These are phyloP conservation scores for Drosophila pachea DNA, from an alignment of 1,140 invertebrate species.

Conservation along the genomic window DNA sequence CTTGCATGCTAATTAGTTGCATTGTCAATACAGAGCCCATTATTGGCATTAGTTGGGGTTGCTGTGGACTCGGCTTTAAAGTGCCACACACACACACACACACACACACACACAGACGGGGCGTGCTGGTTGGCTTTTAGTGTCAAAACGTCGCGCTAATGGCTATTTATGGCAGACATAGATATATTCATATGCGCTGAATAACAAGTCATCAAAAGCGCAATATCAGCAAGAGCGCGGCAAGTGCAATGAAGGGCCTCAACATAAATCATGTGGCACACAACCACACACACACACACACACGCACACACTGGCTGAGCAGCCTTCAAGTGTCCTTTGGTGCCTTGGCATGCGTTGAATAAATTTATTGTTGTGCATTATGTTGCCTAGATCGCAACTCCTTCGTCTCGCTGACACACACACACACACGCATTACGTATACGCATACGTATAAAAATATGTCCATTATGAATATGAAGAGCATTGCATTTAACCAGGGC, in stretches of 20 bases:
- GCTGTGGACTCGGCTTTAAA: constrained; percentile 17
- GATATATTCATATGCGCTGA: constrained; percentile 5
- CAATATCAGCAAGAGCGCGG: constrained; percentile 67
- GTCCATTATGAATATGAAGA: constrained; percentile 71
- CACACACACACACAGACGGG: too few species aligned
- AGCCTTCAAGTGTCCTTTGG: constrained; percentile 47
- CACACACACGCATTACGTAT: not conserved
- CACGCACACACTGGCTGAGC: constrained; percentile 31
- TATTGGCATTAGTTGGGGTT: constrained; percentile 58
- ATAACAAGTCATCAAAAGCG: constrained; percentile 48
- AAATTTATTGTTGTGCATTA: constrained; percentile 77
- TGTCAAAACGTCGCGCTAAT: constrained; percentile 45
- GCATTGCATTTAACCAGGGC: constrained; percentile 59
- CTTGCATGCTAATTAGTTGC: constrained; percentile 74
- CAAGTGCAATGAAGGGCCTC: constrained; percentile 63
- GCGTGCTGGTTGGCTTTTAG: constrained; percentile 38
- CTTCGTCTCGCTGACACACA: constrained; percentile 11
- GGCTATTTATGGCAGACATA: constrained; percentile 21
- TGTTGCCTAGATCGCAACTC: constrained; percentile 56
- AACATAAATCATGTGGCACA: constrained; percentile 63
- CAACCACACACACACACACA: constrained; percentile 13
- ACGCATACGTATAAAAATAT: constrained; percentile 52
- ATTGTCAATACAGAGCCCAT: constrained; percentile 64
- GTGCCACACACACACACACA: not conserved
- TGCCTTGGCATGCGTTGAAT: constrained; percentile 68